Conservation (phyloP, 2,888 invertebrate genomes). For the Unio pictorum region DNA sequence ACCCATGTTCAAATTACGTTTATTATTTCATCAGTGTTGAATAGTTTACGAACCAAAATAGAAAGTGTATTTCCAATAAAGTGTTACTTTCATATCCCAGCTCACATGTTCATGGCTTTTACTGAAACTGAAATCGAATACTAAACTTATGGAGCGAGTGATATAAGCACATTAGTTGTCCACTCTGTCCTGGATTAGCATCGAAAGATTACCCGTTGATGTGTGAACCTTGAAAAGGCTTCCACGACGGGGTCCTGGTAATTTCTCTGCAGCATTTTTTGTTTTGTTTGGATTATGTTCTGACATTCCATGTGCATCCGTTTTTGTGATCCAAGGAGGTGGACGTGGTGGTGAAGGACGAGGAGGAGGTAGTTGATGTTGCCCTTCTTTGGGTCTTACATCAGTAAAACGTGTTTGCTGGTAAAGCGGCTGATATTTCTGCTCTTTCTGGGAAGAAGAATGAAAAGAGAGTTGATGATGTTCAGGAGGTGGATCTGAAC, state of each 20-base stretch:
- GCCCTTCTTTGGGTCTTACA: neutral
- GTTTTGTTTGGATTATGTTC: constrained; percentile 28
- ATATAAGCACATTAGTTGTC: no score
- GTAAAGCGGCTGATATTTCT: neutral
- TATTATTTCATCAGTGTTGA: no score
- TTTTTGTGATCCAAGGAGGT: constrained; percentile 17
- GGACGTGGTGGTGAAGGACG: constrained; percentile 21
- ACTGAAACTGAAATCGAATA: no score
- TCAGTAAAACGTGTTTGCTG: neutral
- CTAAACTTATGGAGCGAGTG: no score
- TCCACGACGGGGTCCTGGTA: neutral
- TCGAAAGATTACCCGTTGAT: no score
- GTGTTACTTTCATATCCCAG: no score
- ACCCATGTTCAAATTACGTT: no score
- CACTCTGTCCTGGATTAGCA: no score
- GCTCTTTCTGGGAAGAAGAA: constrained; percentile 10
- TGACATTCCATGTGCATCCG: constrained; percentile 15
- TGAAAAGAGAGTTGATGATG: constrained; percentile 10
- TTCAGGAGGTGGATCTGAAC: constrained; percentile 4
- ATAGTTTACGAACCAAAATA: no score
- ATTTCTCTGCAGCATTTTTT: neutral
- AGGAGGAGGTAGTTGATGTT: constrained; percentile 12
- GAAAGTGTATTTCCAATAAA: no score
- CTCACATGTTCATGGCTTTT: no score
- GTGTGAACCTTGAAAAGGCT: no score